These are phyloP conservation scores for Cerastis rubricosa DNA, from an alignment of 2,888 invertebrate genomes.

Conservation along the genomic window DNA sequence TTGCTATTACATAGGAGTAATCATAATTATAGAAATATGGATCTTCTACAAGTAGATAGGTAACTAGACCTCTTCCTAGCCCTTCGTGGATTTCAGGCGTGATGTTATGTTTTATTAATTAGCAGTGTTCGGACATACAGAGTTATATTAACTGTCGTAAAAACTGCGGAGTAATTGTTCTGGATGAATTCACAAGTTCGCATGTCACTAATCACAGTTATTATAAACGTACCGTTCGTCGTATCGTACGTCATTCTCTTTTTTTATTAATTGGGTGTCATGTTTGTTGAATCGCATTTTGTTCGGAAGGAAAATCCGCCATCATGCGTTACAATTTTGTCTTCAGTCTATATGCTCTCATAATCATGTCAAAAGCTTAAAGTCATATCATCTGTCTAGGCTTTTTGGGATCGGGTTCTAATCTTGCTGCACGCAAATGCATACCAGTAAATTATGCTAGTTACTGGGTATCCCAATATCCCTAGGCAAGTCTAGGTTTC, in stretches of 20 bases:
- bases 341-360: neutral
- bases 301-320: slow-evolving; percentile 19
- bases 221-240: slow-evolving; percentile 3
- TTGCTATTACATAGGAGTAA: neutral
- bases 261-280: slow-evolving; percentile 23
- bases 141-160: neutral
- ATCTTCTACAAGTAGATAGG: neutral
- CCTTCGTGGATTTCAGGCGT: too few species aligned
- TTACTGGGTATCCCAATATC: neutral
- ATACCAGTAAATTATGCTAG: neutral
- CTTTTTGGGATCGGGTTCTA: neutral
- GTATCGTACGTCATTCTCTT: slow-evolving; percentile 1
- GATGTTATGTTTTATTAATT: neutral
- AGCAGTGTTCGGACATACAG: neutral
- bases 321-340: neutral
- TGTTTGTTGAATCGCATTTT: slow-evolving; percentile 12
- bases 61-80: neutral
- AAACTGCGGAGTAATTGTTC: slow-evolving; percentile 4
- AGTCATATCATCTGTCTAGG: neutral
- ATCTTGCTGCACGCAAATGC: neutral
- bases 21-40: neutral
- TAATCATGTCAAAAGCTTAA: neutral
- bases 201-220: slow-evolving; percentile 34
- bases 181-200: slow-evolving; percentile 25
- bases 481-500: neutral